Conservation (phyloP, 1,140 invertebrate genomes). For the Heterodera schachtii region DNA sequence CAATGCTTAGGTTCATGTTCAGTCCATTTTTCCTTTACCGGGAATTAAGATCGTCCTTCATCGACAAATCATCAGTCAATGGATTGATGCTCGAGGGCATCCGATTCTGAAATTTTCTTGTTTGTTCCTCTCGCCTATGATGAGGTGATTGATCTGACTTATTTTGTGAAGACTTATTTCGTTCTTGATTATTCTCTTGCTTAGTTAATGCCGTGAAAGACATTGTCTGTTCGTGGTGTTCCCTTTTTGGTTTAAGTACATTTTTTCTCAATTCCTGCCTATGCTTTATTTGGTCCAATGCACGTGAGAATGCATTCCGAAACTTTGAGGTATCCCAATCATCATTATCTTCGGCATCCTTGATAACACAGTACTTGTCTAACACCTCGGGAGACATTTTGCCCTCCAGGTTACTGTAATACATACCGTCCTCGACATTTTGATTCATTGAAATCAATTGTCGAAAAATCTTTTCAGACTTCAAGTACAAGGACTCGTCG, state of each 20-base stretch:
- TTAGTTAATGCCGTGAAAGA: not conserved
- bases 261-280: not conserved
- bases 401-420: not conserved
- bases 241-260: too few relatives aligned
- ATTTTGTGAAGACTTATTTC: too few relatives aligned
- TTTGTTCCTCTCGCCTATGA: too few relatives aligned
- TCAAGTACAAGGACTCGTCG: not conserved
- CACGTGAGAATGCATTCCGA: not conserved
- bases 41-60: too few relatives aligned
- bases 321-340: conserved; percentile 4
- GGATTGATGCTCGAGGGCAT: too few relatives aligned
- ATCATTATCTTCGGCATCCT: not conserved
- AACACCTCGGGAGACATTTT: not conserved
- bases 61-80: too few relatives aligned
- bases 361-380: not conserved
- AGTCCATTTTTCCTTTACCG: too few relatives aligned
- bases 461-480: not conserved
- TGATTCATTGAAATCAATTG: not conserved
- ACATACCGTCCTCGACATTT: not conserved
- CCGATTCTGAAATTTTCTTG: too few relatives aligned
- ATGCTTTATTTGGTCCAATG: not conserved
- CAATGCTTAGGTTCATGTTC: too few relatives aligned
- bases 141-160: too few relatives aligned
- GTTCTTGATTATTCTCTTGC: too few relatives aligned
- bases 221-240: not conserved